Percentiles rank a stretch among this genome's conserved stretches.
Evolutionary conservation across 2,113 vertebrate species (phyloP).

Genomic region (Chlorodrepanis virens): DNA sequence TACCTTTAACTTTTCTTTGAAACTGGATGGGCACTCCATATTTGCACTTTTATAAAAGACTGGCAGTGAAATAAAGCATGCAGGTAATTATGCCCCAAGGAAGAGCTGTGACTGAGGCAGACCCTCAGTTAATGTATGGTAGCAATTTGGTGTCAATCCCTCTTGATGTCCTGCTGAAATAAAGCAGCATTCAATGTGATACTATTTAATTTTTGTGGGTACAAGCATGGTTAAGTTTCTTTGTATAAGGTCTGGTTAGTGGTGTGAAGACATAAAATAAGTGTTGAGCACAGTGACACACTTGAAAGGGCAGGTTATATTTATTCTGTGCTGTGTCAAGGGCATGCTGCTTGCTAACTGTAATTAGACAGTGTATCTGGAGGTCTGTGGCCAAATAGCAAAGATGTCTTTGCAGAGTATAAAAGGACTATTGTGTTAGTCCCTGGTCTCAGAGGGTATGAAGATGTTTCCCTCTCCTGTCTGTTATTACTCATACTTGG

Average conservation of each 20-base stretch:
- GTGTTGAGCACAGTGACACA: neutral
- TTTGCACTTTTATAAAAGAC: neutral
- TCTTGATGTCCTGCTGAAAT: neutral
- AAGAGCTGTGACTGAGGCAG: neutral
- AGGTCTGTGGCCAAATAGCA: neutral
- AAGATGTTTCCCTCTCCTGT: neutral
- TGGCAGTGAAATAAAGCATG: constrained; percentile 2
- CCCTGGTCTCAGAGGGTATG: neutral
- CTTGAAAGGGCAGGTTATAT: constrained; percentile 54
- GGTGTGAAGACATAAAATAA: neutral
- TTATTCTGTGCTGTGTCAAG: constrained; percentile 50
- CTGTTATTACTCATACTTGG: constrained; percentile 29
- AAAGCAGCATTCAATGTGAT: neutral
- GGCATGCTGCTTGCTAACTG: constrained; percentile 26
- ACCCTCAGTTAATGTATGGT: neutral
- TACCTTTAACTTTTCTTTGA: constrained; percentile 6
- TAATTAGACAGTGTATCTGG: constrained; percentile 34
- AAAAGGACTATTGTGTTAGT: constrained; percentile 52
- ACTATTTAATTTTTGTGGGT: neutral
- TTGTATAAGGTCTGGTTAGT: neutral
- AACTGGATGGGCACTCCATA: neutral
- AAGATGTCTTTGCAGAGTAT: constrained; percentile 30
- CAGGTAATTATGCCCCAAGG: neutral
- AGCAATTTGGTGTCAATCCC: neutral
- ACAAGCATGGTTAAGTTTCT: neutral